phyloP scores from a whole-genome alignment of 2,113 vertebrate genomes.

The Gobio gobio region DNA sequence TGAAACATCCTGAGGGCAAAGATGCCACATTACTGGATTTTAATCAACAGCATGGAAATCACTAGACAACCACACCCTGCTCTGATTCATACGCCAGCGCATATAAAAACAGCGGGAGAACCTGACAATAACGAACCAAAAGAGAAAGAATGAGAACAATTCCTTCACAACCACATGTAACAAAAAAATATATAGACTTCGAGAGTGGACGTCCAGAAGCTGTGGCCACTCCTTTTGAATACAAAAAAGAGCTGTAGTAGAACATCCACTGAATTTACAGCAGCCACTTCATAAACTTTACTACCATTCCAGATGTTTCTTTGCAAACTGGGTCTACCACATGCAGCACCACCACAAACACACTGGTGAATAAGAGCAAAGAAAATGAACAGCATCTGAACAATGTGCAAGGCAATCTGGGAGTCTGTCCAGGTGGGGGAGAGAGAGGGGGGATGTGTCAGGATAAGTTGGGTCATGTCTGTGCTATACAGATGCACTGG shows the following conservation, averaged over 20 bases:
- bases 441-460: background rate
- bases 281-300: conserved; percentile 5
- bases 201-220: conserved; percentile 42
- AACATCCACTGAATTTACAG: conserved; percentile 19
- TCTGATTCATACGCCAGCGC: conserved; percentile 42
- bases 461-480: conserved; percentile 29
- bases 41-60: conserved; percentile 52
- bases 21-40: conserved; percentile 26
- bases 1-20: background rate
- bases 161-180: conserved; percentile 59
- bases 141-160: conserved; percentile 55
- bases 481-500: conserved; percentile 3
- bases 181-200: conserved; percentile 45
- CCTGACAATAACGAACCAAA: conserved; percentile 36
- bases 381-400: conserved; percentile 12
- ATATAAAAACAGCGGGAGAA: conserved; percentile 42
- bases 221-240: background rate
- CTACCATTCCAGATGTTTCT: conserved; percentile 36
- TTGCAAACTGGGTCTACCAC: conserved; percentile 21
- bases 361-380: background rate
- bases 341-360: conserved; percentile 20
- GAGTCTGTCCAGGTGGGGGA: background rate
- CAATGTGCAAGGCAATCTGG: background rate
- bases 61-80: conserved; percentile 66
- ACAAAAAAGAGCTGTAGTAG: background rate